Base-by-base conservation (phyloP, 2,113 vertebrate species). In the Phrynosoma blainvillii region DNA sequence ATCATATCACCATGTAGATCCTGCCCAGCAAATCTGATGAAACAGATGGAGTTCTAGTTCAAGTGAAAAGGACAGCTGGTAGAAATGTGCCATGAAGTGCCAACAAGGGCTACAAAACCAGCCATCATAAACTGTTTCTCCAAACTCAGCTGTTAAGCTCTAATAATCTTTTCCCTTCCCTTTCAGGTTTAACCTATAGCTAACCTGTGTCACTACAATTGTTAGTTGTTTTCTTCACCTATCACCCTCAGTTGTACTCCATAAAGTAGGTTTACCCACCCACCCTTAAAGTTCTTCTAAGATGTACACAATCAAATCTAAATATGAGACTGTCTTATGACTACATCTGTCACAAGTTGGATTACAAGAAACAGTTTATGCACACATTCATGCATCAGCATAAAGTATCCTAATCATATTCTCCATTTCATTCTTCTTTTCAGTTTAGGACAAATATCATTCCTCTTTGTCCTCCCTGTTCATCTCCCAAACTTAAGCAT, bases 21-120 rank as follows among this genome's bases (percentile, higher is more conserved):
- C 76, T 36, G 30, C 42, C 80, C 40, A 68, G 52, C 59, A 83
- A 83, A 56, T 71, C 80, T 68, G 23, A 23, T 54, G 30, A 40
- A 88, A 77, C 73, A 88, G 87, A 88, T 83, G 87, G 87, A 83
- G 42, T n/a, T 54, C 23, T 83, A 54, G 30, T 77, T 83, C 59
- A 83, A 54, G 80, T 52, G 52, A 73, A 59, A 87, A 52, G 71
- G 79, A 82, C 79, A 87, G 79, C 80, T 88, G 80, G 73, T 76
- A 9, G 73, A 71, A 66, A 20, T 73, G 68, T 65, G 79, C 56
- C 86, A 47, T 32, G 47, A 76, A 76, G 54, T 77, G 71, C 56
- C 40, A 87, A 66, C 18, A 75, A 68, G 70, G 36, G 52, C 86
- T 82, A 75, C 76, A 79, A 40, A 86, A 86, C 54, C 79, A 80